These are phyloP conservation scores for Aethina tumida DNA, from an alignment of 1,140 invertebrate genomes.

Conservation along the genomic window DNA sequence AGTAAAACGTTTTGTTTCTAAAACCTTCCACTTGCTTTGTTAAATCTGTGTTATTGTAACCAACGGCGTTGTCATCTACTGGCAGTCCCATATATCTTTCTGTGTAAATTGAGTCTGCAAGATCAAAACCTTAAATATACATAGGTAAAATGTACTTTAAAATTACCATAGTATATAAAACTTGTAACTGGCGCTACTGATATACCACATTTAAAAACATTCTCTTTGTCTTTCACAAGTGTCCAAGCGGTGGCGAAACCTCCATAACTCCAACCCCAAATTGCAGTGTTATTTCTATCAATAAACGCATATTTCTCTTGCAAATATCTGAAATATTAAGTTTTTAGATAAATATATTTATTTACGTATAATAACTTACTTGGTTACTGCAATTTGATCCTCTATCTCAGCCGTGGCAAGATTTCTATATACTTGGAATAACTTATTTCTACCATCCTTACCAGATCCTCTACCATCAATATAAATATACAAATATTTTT, in stretches of 20 bases:
- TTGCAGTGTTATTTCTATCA: conserved; percentile 53
- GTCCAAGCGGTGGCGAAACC: conserved; percentile 71
- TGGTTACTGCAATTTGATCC: conserved; percentile 75
- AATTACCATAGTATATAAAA: conserved; percentile 83
- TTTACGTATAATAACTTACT: conserved; percentile 40
- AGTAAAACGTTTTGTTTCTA: conserved; percentile 63
- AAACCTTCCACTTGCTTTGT: conserved; percentile 61
- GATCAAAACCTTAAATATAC: conserved; percentile 7
- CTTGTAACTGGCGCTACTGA: conserved; percentile 88
- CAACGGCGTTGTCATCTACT: conserved; percentile 53
- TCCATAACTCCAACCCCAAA: conserved; percentile 95
- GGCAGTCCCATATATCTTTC: conserved; percentile 89
- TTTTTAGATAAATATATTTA: conserved; percentile 11
- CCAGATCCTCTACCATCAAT: conserved; percentile 86
- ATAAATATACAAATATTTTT: conserved; percentile 71
- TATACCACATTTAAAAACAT: conserved; percentile 77
- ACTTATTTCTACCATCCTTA: conserved; percentile 67
- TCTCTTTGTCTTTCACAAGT: conserved; percentile 55
- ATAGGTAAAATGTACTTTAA: conserved; percentile 3
- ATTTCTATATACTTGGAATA: conserved; percentile 72
- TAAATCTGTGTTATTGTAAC: conserved; percentile 48
- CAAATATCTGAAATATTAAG: conserved; percentile 43
- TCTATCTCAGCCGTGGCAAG: conserved; percentile 82
- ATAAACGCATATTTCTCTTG: conserved; percentile 53
- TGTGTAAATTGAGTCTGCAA: conserved; percentile 87